Percentiles rank a stretch among this genome's conserved stretches.
Conservation (phyloP, 2,797 vertebrate species). For the Hoplostethus atlanticus region DNA sequence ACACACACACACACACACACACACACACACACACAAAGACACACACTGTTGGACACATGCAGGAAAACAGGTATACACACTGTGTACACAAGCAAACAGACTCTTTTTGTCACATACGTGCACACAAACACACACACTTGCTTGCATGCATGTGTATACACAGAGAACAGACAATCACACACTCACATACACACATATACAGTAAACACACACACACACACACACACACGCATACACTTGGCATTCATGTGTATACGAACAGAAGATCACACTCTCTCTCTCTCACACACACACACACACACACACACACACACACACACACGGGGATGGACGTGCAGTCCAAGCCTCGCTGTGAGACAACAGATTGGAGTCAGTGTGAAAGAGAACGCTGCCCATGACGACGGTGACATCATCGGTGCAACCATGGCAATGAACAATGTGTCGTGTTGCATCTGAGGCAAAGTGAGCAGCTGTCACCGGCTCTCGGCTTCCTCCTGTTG, state of each 20-base stretch:
- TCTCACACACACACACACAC: background rate
- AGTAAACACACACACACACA: background rate
- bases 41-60: constrained; percentile 5
- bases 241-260: too few relatives aligned
- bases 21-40: background rate
- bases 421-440: constrained; percentile 28
- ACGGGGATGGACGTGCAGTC: constrained; percentile 1
- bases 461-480: constrained; percentile 47
- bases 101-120: background rate
- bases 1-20: background rate
- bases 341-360: constrained; percentile 35
- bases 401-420: constrained; percentile 51
- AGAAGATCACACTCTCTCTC: too few relatives aligned
- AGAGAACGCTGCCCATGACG: constrained; percentile 14
- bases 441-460: constrained; percentile 29
- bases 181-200: too few relatives aligned
- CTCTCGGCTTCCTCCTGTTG: constrained; percentile 9
- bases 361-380: constrained; percentile 62
- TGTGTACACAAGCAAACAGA: background rate
- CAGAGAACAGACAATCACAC: background rate
- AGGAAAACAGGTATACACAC: background rate
- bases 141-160: background rate
- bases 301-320: constrained; percentile 21
- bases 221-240: background rate
- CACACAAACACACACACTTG: background rate